Conservation (phyloP, 35 echinoderm and acorn worm species). For the Apostichopus californicus region DNA sequence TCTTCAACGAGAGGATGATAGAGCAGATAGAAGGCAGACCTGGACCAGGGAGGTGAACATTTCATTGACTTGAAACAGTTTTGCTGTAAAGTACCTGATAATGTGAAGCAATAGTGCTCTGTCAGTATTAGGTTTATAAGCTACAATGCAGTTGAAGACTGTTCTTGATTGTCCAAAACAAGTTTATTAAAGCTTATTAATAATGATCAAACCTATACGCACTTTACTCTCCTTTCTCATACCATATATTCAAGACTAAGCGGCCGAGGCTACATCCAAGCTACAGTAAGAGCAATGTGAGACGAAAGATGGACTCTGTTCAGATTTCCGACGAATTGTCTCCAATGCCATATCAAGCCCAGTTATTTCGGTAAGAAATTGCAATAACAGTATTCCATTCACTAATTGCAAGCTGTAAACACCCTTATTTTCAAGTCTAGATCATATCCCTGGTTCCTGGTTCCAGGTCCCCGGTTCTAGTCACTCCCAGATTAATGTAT, state of each 20-base stretch:
- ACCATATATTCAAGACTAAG: background rate
- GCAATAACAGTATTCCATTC: too few relatives aligned
- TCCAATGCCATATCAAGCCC: conserved; percentile 37
- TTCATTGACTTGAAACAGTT: background rate
- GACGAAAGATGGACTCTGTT: conserved; percentile 2
- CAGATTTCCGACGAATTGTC: background rate
- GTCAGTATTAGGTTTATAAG: too few relatives aligned
- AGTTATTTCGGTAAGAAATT: background rate
- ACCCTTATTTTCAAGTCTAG: too few relatives aligned
- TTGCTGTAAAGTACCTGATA: background rate
- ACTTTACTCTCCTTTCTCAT: background rate
- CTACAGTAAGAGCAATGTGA: conserved; percentile 10
- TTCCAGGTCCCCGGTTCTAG: too few relatives aligned
- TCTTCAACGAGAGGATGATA: background rate
- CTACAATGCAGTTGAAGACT: too few relatives aligned
- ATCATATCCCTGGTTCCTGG: too few relatives aligned
- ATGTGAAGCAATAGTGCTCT: too few relatives aligned
- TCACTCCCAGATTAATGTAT: too few relatives aligned
- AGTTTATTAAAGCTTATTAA: too few relatives aligned
- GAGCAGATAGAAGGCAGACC: background rate
- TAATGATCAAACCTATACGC: too few relatives aligned
- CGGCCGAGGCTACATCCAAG: conserved; percentile 26
- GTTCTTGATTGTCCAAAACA: too few relatives aligned
- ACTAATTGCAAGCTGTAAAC: too few relatives aligned
- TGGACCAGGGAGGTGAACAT: conserved; percentile 7